Evolutionary conservation across 2,797 vertebrate species (phyloP), one percentile per base, ranked within the genome.

Genomic region (Limnodromus scolopaceus): DNA sequence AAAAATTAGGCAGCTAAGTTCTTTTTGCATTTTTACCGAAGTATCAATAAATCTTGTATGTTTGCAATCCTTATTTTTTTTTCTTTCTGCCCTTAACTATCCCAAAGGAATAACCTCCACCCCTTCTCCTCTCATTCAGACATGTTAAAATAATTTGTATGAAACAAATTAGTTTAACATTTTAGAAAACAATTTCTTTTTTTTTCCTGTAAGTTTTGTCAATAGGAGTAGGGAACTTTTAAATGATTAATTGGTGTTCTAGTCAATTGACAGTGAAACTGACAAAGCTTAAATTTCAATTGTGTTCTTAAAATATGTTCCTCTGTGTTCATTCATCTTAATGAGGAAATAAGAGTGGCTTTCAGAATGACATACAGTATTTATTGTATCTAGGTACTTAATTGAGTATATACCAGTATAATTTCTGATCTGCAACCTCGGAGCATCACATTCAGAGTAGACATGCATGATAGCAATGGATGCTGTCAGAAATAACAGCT

Each of bases 171-270:
- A 95, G 86, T 87, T 95, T 95, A 94, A 85, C 61, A 38, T 81
- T 88, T 48, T 57, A 79, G 81, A 84, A 83, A 95, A 85, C 54
- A 96, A 61, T 84, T 81, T 68, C 6, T 66, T 34, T 16, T 48
- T 32, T 58, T 57, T 69, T 61, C 45, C 20, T 12, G 16, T 78
- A 91, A 97, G 82, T 69, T 87, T 82, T 53, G 81, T 94, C 90
- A 93, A 46, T 95, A 78, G 6, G 23, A 91, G 65, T 80, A 57
- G 84, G 53, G 89, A 48, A 90, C 51, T 96, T 95, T 96, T 92
- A 92, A 94, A 88, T 97, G 92, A 97, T 95, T 89, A 96, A 87
- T 97, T 94, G 92, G 76, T 95, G 74, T 97, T 85, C 82, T 92
- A 68, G 70, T 92, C 84, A 96, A 68, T 93, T 96, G 95, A 96